Base-by-base conservation (phyloP, 23 tunicate genomes). In the Botrylloides violaceus region DNA sequence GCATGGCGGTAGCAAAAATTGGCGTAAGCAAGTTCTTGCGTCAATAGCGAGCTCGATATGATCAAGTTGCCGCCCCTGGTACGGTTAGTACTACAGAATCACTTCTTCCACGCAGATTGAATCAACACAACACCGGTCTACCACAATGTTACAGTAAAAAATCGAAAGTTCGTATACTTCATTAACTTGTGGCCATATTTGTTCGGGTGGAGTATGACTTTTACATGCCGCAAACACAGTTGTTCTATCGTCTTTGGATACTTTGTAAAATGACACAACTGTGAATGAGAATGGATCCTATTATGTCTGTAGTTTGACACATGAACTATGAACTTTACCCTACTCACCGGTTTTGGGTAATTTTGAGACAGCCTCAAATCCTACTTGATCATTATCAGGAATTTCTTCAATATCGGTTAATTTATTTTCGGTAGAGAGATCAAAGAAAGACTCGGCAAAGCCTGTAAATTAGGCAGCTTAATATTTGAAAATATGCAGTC, bases 311-410 rank as follows among this genome's bases (percentile, higher is more conserved):
- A 47, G 18, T 12, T 47, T 47, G 18, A 47, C 12, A 12, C 12
- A 47, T 47, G 55, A 47, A 12, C 18, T 18, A 47, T 47, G 12
- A 18, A 12, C 7, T 18, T 59, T 21, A 22, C 19, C 18, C 20
- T 3, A 31, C 70, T 4, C 9, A 63, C 70, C 70, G 4, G 29
- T 28, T 27, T 63, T 63, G 33, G 70, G 70, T 29, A 19, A 33
- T 63, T 63, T 63, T 63, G 70, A 63, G 4, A 63, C 29, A 29
- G 70, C 70, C 33, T 63, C 70, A 31, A 25, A 63, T 3, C 18
- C 33, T 25, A 31, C 32, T 4, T 63, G 35, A 9, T 63, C 70
- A 4, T 63, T 34, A 15, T 63, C 33, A 19, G 7, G 7, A 63
- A 19, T 28, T 63, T 63, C 70, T 27, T 27, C 33, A 28, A 63